phyloP scores from a whole-genome alignment of 2,113 vertebrate species.

The Ptilorrhoa leucosticta region DNA sequence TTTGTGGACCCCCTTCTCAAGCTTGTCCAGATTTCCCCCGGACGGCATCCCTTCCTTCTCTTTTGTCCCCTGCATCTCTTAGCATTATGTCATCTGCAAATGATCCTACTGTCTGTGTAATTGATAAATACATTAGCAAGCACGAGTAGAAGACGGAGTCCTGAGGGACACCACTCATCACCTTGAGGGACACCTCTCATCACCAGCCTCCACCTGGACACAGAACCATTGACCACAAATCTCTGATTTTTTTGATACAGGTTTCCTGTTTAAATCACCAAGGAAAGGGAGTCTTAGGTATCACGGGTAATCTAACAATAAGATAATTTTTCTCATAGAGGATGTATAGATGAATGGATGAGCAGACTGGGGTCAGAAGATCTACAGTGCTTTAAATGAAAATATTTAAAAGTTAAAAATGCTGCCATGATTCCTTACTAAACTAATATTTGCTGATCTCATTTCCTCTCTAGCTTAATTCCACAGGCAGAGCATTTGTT shows the following conservation, averaged over 20 bases:
- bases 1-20: neutral
- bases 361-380: neutral
- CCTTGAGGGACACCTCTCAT: no score
- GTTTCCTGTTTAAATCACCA: neutral
- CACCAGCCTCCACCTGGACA: neutral
- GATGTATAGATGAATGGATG: neutral
- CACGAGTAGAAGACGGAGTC: neutral
- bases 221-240: neutral
- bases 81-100: neutral
- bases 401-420: neutral
- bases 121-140: neutral
- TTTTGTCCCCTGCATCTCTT: neutral
- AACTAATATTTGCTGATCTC: neutral
- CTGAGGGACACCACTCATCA: neutral
- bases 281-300: fast-evolving
- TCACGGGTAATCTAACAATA: fast-evolving
- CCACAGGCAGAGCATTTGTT: neutral
- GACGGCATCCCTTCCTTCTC: neutral
- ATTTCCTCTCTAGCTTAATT: neutral
- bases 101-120: neutral
- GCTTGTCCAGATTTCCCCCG: neutral
- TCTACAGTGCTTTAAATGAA: neutral
- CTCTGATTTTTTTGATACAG: neutral
- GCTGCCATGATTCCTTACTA: neutral
- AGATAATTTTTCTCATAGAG: neutral